Evolutionary conservation across 2,797 vertebrate genomes (phyloP).

Genomic region (Brachyrhaphis roseni): DNA sequence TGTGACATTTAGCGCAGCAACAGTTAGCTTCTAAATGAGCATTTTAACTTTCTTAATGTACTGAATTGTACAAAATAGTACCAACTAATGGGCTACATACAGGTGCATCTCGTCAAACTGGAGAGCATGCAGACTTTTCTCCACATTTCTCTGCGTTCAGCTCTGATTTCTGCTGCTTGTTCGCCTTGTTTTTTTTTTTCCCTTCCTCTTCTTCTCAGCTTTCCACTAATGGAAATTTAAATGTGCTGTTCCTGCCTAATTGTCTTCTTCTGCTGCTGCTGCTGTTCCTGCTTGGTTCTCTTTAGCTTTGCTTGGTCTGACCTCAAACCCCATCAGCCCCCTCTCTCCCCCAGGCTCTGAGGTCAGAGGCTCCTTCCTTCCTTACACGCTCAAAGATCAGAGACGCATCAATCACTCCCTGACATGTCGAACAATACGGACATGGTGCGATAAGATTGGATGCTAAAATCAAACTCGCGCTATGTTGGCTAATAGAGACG

Average conservation of each 20-base stretch:
- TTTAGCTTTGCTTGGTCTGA: background rate
- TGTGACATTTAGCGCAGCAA: background rate
- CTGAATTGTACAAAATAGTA: background rate
- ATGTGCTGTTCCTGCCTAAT: background rate
- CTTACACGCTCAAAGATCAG: background rate
- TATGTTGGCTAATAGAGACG: background rate
- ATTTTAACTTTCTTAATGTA: background rate
- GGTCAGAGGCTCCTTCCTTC: background rate
- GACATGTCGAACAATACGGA: background rate
- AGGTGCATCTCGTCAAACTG: background rate
- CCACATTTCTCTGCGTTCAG: background rate
- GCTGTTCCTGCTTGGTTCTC: background rate
- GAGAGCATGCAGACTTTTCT: background rate
- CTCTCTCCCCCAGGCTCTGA: background rate
- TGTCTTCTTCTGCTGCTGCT: background rate
- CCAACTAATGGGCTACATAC: background rate
- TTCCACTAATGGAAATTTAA: background rate
- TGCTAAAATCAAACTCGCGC: background rate
- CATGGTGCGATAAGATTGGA: background rate
- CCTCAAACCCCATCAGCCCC: background rate
- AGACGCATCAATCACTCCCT: background rate
- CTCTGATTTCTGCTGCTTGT: background rate
- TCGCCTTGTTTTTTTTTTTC: background rate
- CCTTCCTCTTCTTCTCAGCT: background rate
- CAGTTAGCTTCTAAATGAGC: background rate